Evolutionary conservation across 2,888 invertebrate species (phyloP), one percentile per base, ranked within the genome.

Genomic region (Eristalinus aeneus): DNA sequence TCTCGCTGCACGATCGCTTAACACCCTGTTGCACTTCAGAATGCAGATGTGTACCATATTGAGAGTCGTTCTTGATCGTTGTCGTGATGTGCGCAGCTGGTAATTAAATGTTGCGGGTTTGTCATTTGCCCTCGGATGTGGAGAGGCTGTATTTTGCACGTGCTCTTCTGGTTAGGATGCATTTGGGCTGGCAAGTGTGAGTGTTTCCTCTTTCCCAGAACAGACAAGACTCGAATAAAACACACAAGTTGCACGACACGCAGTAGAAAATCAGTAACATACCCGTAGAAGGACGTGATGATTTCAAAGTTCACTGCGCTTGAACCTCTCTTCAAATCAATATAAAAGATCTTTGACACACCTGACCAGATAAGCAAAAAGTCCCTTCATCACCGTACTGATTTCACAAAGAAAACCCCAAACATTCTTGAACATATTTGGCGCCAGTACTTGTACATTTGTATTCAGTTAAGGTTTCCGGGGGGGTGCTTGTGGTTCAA

Each of bases 1-100:
- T 71, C 71, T 31, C 54, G 56, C 32, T 23, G 58, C 36, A 36
- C 31, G 31, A 69, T 60, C 58, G 36, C 16, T 12, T n/a, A 12
- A 16, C 36, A 39, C 27, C 2, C 23, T n/a, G 60, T 20, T 60
- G 22, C 27, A 39, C 9, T 60, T 39, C 71, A 71, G 71, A 58
- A 60, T 60, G 60, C 71, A 71, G 71, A 58, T 71, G 68, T 31
- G 34, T 36, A 27, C 58, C 27, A 20, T 20, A 71, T 60, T 71
- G 71, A 46, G 27, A 27, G 64, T 23, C 9, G n/a, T 61, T 39
- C 36, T 36, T 1, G 39, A 23, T n/a, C n/a, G 11, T 20, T 46
- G 46, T 8, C 8, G 46, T 8, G 46, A 46, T 46, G n/a, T 12
- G n/a, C 16, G 46, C n/a, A 46, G 46, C 8, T 46, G 46, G 46